A percentile compares a stretch with the other conserved stretches of the same genome.
These are phyloP conservation scores for Eidolon dupreanum DNA, from an alignment of 2,797 vertebrate species.

Conservation along the genomic window DNA sequence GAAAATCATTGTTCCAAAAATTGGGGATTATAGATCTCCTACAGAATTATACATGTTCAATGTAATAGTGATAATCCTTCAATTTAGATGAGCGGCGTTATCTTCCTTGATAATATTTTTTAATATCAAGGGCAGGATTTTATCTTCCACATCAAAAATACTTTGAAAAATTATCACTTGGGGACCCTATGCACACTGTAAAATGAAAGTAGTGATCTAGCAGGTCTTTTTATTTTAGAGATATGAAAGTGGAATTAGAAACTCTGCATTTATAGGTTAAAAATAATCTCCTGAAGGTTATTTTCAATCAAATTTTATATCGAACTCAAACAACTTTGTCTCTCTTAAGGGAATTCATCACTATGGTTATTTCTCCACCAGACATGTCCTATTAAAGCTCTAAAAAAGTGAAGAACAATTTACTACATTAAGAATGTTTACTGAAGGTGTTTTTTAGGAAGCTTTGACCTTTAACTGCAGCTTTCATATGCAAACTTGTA, in stretches of 20 bases:
- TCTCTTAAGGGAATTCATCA: constrained; percentile 53
- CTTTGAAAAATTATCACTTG: constrained; percentile 65
- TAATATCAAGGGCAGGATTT: constrained; percentile 73
- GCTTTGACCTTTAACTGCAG: not conserved
- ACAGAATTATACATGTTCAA: constrained; percentile 61
- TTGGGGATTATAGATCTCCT: constrained; percentile 64
- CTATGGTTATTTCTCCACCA: constrained; percentile 38
- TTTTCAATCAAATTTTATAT: constrained; percentile 66
- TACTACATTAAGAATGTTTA: constrained; percentile 39
- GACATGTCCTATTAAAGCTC: constrained; percentile 45
- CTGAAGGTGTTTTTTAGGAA: constrained; percentile 33
- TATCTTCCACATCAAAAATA: constrained; percentile 69
- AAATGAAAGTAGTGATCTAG: constrained; percentile 59
- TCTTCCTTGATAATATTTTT: constrained; percentile 66
- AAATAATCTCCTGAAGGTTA: constrained; percentile 45
- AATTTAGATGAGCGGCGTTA: constrained; percentile 68
- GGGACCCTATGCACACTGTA: not conserved
- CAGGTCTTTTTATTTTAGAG: not conserved
- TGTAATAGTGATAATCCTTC: constrained; percentile 72
- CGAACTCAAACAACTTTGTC: constrained; percentile 27
- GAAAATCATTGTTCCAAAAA: constrained; percentile 69
- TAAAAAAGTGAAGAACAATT: constrained; percentile 15
- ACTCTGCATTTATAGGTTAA: constrained; percentile 56
- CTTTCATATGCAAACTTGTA: not conserved
- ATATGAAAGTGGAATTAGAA: constrained; percentile 67